Conservation (phyloP, 2,113 vertebrate genomes). For the Sinosuthora webbiana region DNA sequence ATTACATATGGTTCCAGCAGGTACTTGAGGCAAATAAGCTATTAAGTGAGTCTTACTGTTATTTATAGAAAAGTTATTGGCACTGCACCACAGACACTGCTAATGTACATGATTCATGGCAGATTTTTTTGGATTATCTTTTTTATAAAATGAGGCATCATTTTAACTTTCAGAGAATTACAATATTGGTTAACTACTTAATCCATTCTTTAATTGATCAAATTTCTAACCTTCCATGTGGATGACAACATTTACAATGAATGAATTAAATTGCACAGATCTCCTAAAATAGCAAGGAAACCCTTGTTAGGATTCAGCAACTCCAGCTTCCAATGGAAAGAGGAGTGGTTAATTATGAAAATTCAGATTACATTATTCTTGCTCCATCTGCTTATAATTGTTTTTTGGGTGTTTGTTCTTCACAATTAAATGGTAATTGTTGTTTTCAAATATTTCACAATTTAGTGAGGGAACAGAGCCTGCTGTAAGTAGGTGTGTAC, state of each 20-base stretch:
- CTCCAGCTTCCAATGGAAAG: not conserved
- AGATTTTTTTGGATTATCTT: not conserved
- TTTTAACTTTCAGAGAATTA: not conserved
- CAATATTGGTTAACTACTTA: not conserved
- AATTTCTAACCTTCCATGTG: not conserved
- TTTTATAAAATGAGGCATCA: not conserved
- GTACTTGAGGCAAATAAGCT: not conserved
- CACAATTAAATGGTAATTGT: not conserved
- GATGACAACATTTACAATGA: not conserved
- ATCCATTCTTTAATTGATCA: not conserved
- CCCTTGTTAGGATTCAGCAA: not conserved
- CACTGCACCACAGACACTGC: not conserved
- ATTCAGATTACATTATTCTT: not conserved
- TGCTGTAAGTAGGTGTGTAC: not conserved
- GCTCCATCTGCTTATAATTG: not conserved
- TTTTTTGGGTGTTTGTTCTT: not conserved
- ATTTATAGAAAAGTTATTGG: not conserved
- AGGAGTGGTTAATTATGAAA: not conserved
- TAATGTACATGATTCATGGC: not conserved
- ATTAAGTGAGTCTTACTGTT: not conserved
- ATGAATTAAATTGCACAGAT: not conserved
- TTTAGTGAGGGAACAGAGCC: not conserved
- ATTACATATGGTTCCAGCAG: not conserved
- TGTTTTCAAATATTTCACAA: conserved; percentile 24
- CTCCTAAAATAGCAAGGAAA: not conserved